Base-by-base conservation (phyloP, 2,113 vertebrate genomes). In the Dicrurus megarhynchus region DNA sequence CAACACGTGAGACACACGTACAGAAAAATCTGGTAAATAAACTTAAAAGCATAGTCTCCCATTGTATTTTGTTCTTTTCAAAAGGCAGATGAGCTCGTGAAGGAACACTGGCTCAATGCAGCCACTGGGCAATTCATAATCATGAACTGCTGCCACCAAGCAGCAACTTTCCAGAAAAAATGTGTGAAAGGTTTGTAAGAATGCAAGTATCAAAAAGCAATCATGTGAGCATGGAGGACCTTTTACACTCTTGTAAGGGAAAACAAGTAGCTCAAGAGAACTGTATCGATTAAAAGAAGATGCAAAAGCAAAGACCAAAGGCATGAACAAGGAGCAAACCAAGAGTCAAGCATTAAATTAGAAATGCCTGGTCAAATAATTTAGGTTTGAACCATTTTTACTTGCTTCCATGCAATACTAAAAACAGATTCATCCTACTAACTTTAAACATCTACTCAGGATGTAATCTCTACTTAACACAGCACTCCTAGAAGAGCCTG, bases 381-480 rank as follows among this genome's bases (percentile, higher is more conserved):
- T 50, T 18, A 56, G 8, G 9, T 47, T 63, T 60, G 47, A 35
- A 77, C 7, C 27, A 63, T 22, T 64, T 79, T 70, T 26, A 47
- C 35, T 44, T 37, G 3, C 22, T 63, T 26, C 35, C 15, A 46
- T 8, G 8, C 47, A 59, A 50, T 16, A 39, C 3, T 42, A 67
- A 86, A 84, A 81, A 55, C 32, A 78, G 18, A 67, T 46, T 39
- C 9, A 63, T 46, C 39, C 50, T 35, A 52, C 15, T 7, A 70
- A 63, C 17, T 69, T 83, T 56, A 56, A 84, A 70, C 17, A 67
- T 7, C 37, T 32, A 32, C 28, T 14, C 0, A 67, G 26, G 22
- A 75, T 42, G 19, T 2, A 63, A 30, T 13, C 2, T 2, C 21
- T 9, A 32, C 53, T 32, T 32, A 33, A 59, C 0, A 1, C 7